phyloP scores from a whole-genome alignment of 2,888 invertebrate species.

The Eristalinus aeneus region DNA sequence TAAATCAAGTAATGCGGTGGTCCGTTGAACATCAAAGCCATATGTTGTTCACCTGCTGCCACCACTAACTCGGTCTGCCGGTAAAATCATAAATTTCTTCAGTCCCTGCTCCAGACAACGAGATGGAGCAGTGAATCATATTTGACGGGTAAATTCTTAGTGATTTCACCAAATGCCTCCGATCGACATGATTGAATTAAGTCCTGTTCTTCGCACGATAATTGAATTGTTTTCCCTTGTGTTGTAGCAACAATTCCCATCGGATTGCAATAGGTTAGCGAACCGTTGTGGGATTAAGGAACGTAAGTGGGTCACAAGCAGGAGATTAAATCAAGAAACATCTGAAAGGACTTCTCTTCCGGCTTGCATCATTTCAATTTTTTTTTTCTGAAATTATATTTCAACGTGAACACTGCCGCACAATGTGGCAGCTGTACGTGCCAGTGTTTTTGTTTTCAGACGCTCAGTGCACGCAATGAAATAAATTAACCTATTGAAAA shows the following conservation, averaged over 20 bases:
- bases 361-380: too few relatives aligned
- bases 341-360: too few relatives aligned
- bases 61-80: not conserved
- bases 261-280: not conserved
- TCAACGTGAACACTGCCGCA: too few relatives aligned
- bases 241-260: not conserved
- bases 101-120: not conserved
- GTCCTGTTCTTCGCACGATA: not conserved
- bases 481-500: not conserved
- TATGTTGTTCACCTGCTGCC: not conserved
- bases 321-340: too few relatives aligned
- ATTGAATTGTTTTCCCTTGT: not conserved
- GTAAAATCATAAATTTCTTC: not conserved
- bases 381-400: too few relatives aligned
- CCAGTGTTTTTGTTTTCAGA: not conserved
- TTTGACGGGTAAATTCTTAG: not conserved
- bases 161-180: not conserved
- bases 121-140: not conserved
- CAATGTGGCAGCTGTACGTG: too few relatives aligned
- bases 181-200: not conserved
- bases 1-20: not conserved
- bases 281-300: not conserved
- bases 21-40: not conserved
- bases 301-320: not conserved
- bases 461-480: not conserved